Conservation (phyloP, 2,113 vertebrate genomes). For the Prunella fulvescens region DNA sequence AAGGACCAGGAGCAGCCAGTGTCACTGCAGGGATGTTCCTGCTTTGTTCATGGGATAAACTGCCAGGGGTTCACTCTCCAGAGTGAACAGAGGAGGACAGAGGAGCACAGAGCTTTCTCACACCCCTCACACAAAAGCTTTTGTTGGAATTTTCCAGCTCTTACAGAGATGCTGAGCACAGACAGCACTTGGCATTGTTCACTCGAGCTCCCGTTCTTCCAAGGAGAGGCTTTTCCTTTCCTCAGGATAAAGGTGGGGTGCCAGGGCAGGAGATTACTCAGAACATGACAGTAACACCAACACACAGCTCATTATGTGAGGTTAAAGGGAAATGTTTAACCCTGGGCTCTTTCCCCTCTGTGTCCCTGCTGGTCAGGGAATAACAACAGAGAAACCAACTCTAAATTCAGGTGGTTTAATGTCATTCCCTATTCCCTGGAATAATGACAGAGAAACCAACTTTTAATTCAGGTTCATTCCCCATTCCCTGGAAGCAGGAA, state of each 20-base stretch:
- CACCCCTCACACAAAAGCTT: background rate
- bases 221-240: background rate
- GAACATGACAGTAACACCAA: background rate
- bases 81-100: background rate
- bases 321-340: background rate
- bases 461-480: too few relatives aligned
- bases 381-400: background rate
- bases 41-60: background rate
- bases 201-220: background rate
- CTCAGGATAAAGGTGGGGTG: background rate
- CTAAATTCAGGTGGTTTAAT: background rate
- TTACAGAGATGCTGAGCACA: background rate
- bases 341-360: background rate
- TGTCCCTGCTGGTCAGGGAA: background rate
- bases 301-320: background rate
- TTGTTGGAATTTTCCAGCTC: background rate
- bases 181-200: background rate
- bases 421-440: background rate
- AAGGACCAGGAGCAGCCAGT: background rate
- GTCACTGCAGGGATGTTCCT: background rate
- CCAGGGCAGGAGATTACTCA: background rate
- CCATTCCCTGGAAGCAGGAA: background rate
- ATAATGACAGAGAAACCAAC: too few relatives aligned
- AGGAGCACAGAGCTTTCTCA: background rate
- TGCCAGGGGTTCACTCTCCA: rapidly evolving